Base-by-base conservation (phyloP, 2,797 vertebrate genomes). In the Serranus cabrilla region DNA sequence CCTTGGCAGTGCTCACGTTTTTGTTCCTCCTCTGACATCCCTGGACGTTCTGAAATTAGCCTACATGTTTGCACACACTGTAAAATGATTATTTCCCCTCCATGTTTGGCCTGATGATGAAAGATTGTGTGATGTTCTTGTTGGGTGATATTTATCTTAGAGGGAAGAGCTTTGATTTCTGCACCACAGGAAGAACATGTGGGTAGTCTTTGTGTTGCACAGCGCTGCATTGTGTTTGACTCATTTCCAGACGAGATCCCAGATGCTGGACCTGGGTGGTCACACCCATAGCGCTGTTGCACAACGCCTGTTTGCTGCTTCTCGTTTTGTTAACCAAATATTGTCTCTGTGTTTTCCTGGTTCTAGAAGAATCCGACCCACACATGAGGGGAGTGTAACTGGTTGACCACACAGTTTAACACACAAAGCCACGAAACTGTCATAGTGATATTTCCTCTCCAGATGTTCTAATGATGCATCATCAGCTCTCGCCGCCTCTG, bases 231-330 rank as follows among this genome's bases (percentile, higher is more conserved):
- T 46, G 72, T 55, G 39, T 69, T 84, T 51, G 71, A 81, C 71
- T 89, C 57, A 51, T 73, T 81, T 74, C 62, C 77, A 78, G 70
- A 70, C 39, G 34, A 52, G 69, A 69, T 71, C 81, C 77, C 83
- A 85, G 87, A 90, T 85, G 85, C 65, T 74, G 78, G 71, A 67
- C 70, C 67, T 86, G 83, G 85, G 90, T 90, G 90, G 88, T 85
- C 89, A 91, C 80, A 71, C 55, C 78, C 80, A 81, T 11, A 21
- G 27, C 37, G 6, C 46, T 57, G 68, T 66, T 80, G 58, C 83
- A 66, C 59, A 75, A 71, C 5, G 37, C 25, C n/a, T 74, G 62
- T 71, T 84, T 73, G 72, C 82, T 31, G 67, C 63, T 52, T 59
- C 46, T 78, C 18, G 40, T 80, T 34, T 71, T 76, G 31, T 77